These are phyloP conservation scores for Dipodomys spectabilis DNA, from an alignment of 2,113 vertebrate genomes.

Conservation along the genomic window DNA sequence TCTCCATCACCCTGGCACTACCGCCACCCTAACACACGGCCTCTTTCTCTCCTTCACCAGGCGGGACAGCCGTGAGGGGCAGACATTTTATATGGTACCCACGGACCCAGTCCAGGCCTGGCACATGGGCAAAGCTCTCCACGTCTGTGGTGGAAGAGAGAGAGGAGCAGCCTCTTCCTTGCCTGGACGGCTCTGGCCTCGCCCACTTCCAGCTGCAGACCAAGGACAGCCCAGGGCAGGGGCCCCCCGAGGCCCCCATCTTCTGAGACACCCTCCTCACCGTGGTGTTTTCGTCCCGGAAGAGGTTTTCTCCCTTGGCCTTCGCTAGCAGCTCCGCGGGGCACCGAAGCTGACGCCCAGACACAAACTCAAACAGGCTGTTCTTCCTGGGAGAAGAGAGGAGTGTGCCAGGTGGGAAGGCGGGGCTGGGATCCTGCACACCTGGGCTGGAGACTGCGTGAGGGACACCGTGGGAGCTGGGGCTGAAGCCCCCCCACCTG, in stretches of 20 bases:
- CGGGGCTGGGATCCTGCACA: background rate
- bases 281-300: slow-evolving; percentile 87
- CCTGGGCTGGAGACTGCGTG: no score
- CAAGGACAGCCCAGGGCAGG: background rate
- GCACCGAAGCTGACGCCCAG: slow-evolving; percentile 87
- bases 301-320: slow-evolving; percentile 88
- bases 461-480: fast-evolving
- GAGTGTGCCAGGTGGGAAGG: background rate
- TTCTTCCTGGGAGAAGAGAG: slow-evolving; percentile 86
- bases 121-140: background rate
- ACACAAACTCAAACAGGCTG: slow-evolving; percentile 87
- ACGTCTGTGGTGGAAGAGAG: background rate
- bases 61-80: background rate
- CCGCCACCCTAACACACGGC: no score
- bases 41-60: background rate
- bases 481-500: no score
- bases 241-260: background rate
- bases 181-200: background rate
- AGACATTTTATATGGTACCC: background rate
- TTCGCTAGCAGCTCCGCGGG: slow-evolving; percentile 88
- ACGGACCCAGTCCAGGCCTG: background rate
- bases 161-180: background rate
- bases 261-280: slow-evolving; percentile 77
- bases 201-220: background rate
- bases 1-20: no score